Evolutionary conservation across 2,888 invertebrate species (phyloP), one percentile per base, ranked within the genome.

Genomic region (Cremastinae sp.): DNA sequence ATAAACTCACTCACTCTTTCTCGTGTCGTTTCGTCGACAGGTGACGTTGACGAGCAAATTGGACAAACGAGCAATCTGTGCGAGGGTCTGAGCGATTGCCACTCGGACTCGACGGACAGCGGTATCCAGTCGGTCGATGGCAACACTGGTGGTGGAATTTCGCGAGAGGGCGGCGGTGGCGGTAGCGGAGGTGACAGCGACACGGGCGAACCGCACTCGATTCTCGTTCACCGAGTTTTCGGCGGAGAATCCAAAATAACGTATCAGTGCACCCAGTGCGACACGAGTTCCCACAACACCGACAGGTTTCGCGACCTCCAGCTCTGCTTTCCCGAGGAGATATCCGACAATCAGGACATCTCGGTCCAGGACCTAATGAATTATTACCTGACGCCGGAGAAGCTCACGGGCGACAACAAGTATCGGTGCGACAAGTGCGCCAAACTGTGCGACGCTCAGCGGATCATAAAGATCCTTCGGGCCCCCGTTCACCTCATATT

Each of bases 281-380:
- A 92, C 66, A 93, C 93, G 4, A 93, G 93, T 69, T 96, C 96
- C 0, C 92, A 93, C 68, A 94, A 94, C 20, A 93, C 93, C 0
- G 96, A 97, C 87, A 93, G 93, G 62, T 97, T 97, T 90, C 93
- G 95, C 3, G 97, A 97, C 82, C 90, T 97, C 10, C 95, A 95
- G 81, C 90, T 96, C 0, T 94, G 95, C 0, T 95, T 95, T 89
- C 95, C 95, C 0, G 93, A 93, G 36, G 86, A 86, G 61, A 84
- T 87, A 65, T 81, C 80, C 12, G 85, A 84, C 38, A 85, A 84
- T 45, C 88, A 90, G 4, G 91, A 92, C 76, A 93, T 94, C 81
- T 93, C 92, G 36, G 94, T 97, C n/a, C 95, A 96, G 86, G 93
- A 93, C 79, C 91, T 97, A 0, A 91, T 97, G 12, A 94, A 95